Evolutionary conservation across 2,797 vertebrate genomes (phyloP), one percentile per base, ranked within the genome.

Genomic region (Centropyge bicolor): DNA sequence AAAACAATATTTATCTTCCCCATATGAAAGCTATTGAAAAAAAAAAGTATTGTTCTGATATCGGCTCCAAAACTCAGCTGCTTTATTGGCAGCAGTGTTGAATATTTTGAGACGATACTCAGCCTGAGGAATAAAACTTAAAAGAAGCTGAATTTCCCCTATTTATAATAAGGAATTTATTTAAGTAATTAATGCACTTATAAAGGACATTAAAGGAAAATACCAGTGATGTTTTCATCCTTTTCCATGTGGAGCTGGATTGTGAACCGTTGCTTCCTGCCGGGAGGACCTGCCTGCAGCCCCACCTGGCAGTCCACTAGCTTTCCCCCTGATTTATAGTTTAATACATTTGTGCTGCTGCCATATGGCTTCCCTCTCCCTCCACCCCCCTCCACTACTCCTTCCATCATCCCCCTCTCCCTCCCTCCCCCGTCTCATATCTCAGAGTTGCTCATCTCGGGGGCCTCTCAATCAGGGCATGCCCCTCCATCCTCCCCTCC

Each of bases 311-410:
- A 90, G 86, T 91, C 89, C 87, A 81, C 89, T 83, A 19, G 83
- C 87, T 79, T 85, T 76, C 75, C 72, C 81, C 73, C 88, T 94
- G 92, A 94, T 95, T 95, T 94, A 95, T 94, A 92, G 92, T 93
- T 93, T 90, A 93, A 94, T 95, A 94, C 93, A 94, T 94, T 94
- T 95, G 92, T 89, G 88, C 92, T 90, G 92, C 90, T 89, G 93
- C 93, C 94, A 94, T 93, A 93, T 93, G 92, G 91, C 88, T 88
- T 90, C 81, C 84, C 87, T 86, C 87, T 84, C 79, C 76, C 78
- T 70, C 63, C 35, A 12, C 82, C 69, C 43, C 40, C 67, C 54
- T 68, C 73, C 48, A 35, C 76, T 66, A 46, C 83, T 82, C 73
- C 80, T 61, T 90, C 90, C 83, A 85, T 83, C 88, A 84, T 27